Base-by-base conservation (phyloP, 1,140 invertebrate genomes). In the Drosophila sechellia region DNA sequence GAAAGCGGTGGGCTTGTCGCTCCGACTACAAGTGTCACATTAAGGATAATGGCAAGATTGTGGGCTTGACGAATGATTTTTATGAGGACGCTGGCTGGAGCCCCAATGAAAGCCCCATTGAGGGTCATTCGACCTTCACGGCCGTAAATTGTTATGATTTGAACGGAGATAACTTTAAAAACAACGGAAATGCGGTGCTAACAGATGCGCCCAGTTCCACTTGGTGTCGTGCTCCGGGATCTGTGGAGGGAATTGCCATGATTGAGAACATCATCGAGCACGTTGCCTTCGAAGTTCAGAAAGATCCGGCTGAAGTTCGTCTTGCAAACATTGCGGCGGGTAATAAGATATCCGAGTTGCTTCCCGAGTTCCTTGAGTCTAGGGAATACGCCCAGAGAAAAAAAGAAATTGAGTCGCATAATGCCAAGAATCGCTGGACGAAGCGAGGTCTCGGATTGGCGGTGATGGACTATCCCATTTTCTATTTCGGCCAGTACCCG, bases 221-320 rank as follows among this genome's bases (percentile, higher is more conserved):
- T 0, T 96, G 93, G 81, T 93, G 91, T 50, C 90, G 93, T 12
- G 94, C 95, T 8, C 96, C 96, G 49, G 95, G 95, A 27, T 93
- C 94, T 0, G 92, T 94, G 2, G 95, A 96, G 92, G 94, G 91
- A 22, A 91, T 95, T 8, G 94, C 94, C n/a, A 93, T 95, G 81
- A 95, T 95, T 49, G 97, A 98, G 92, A 94, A 93, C 46, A 94
- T 98, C 12, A 95, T 98, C 93, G 97, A 98, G 76, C 95, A 96
- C 81, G 95, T 98, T 56, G 94, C 96, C 0, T 94, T 94, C 55
- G 93, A 91, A 43, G 77, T 96, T 2, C 93, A 94, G 12, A 93
- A 94, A 63, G 96, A 97, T 93, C 94, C 96, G 0, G 69, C 95
- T 1, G 94, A 95, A 43, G 94, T 97, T 0, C 93, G 94, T 61